A percentile compares a stretch with the other conserved stretches of the same genome.
Conservation (phyloP, 1,140 invertebrate species). For the Nylanderia fulva region DNA sequence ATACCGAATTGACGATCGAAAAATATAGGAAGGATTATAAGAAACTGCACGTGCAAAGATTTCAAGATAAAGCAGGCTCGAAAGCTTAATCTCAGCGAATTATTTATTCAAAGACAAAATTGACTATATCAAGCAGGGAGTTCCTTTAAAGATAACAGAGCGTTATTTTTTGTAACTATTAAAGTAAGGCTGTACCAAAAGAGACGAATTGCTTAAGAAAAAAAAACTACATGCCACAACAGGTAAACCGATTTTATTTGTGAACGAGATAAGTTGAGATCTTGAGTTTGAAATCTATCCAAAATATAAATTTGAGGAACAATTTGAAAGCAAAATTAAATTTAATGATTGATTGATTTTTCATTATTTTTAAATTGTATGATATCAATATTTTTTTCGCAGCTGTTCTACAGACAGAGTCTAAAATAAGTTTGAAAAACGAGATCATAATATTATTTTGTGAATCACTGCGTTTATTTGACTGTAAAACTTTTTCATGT, state of each 20-base stretch:
- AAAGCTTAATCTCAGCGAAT: slow-evolving; percentile 74
- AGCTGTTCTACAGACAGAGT: background rate
- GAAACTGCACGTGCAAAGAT: slow-evolving; percentile 73
- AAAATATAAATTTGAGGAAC: background rate
- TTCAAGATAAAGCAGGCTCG: slow-evolving; percentile 74
- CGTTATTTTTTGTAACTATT: slow-evolving; percentile 76
- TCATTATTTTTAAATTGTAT: slow-evolving; percentile 13
- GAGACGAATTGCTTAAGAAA: slow-evolving; percentile 61
- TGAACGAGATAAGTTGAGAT: slow-evolving; percentile 18
- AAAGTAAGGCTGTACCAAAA: slow-evolving; percentile 74
- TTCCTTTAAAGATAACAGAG: slow-evolving; percentile 78
- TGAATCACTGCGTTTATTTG: background rate
- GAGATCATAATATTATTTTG: background rate
- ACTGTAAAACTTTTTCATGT: background rate
- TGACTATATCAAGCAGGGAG: slow-evolving; percentile 73
- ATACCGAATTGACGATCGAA: slow-evolving; percentile 81
- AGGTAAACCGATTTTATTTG: slow-evolving; percentile 60
- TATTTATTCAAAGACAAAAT: slow-evolving; percentile 51
- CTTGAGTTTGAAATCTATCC: background rate
- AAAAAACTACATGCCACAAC: slow-evolving; percentile 49
- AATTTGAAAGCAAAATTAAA: background rate
- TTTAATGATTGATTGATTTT: slow-evolving; percentile 1
- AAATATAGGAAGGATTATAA: slow-evolving; percentile 83
- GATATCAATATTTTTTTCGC: background rate
- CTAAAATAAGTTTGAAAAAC: background rate